Conservation (phyloP, 2,797 vertebrate species). For the Poecilia velifera region DNA sequence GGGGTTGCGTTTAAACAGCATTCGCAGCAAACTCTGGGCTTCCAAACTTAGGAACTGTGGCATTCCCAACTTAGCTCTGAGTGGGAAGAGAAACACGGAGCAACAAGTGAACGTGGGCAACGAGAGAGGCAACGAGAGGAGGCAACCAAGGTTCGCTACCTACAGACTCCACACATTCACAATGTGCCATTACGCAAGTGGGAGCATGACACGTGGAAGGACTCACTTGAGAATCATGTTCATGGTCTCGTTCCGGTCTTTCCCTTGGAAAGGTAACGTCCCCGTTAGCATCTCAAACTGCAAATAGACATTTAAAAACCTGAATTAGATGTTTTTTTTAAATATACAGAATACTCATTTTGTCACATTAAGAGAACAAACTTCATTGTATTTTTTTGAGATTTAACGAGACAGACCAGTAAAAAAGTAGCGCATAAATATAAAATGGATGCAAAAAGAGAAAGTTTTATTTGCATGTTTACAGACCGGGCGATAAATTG, state of each 20-base stretch:
- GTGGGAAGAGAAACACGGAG: slow-evolving; percentile 16
- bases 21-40: slow-evolving; percentile 96
- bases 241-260: slow-evolving; percentile 98
- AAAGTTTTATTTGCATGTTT: background rate
- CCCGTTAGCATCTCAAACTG: slow-evolving; percentile 99
- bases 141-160: background rate
- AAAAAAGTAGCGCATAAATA: background rate
- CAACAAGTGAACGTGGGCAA: background rate
- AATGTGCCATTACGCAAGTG: background rate
- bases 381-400: background rate
- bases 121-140: background rate
- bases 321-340: background rate
- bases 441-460: background rate
- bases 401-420: background rate
- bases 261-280: slow-evolving; percentile 97
- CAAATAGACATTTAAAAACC: slow-evolving; percentile 16
- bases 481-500: background rate
- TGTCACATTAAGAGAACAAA: background rate
- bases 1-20: slow-evolving; percentile 98
- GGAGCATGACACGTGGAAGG: slow-evolving; percentile 1
- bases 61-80: slow-evolving; percentile 97
- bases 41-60: slow-evolving; percentile 97
- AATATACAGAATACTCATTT: too few relatives aligned
- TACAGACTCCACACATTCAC: background rate
- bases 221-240: slow-evolving; percentile 99